These are phyloP conservation scores for Epicampocera succincta DNA, from an alignment of 2,888 invertebrate genomes.

Conservation along the genomic window DNA sequence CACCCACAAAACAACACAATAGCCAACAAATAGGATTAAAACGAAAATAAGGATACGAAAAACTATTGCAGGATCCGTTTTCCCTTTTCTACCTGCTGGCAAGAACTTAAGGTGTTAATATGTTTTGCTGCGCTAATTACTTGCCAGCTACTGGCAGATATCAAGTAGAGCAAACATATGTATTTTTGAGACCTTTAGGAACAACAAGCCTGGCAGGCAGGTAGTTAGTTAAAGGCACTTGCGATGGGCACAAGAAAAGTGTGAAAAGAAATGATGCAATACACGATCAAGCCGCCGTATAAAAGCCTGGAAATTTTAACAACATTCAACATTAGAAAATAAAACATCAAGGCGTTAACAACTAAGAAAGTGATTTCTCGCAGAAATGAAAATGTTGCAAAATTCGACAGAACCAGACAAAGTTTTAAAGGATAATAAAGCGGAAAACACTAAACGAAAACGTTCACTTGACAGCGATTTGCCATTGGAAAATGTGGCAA, in stretches of 20 bases:
- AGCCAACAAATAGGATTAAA: conserved; percentile 30
- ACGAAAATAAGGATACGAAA: conserved; percentile 2
- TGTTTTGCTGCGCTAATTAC: conserved; percentile 55
- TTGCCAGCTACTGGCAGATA: conserved; percentile 58
- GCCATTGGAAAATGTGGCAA: neutral
- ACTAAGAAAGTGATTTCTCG: conserved; percentile 5
- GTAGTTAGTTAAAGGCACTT: conserved; percentile 34
- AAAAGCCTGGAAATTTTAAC: conserved; percentile 23
- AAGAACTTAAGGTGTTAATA: conserved; percentile 35
- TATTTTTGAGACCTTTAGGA: neutral
- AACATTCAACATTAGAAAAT: conserved; percentile 16
- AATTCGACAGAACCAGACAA: neutral
- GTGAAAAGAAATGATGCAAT: conserved; percentile 32
- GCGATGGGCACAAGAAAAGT: conserved; percentile 1
- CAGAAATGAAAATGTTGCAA: conserved; percentile 15
- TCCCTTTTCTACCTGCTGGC: conserved; percentile 7
- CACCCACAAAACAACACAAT: conserved; percentile 50
- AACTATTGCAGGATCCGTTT: neutral
- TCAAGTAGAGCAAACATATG: conserved; percentile 30
- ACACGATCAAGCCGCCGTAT: conserved; percentile 19
- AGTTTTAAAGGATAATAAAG: neutral
- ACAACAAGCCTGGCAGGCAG: conserved; percentile 34
- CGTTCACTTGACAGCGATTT: conserved; percentile 6
- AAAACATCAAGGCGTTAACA: conserved; percentile 48
- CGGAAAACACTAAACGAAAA: conserved; percentile 21